A percentile compares a stretch with the other conserved stretches of the same genome.
These are phyloP conservation scores for Thymelicus lineola DNA, from an alignment of 2,888 invertebrate species.

Conservation along the genomic window DNA sequence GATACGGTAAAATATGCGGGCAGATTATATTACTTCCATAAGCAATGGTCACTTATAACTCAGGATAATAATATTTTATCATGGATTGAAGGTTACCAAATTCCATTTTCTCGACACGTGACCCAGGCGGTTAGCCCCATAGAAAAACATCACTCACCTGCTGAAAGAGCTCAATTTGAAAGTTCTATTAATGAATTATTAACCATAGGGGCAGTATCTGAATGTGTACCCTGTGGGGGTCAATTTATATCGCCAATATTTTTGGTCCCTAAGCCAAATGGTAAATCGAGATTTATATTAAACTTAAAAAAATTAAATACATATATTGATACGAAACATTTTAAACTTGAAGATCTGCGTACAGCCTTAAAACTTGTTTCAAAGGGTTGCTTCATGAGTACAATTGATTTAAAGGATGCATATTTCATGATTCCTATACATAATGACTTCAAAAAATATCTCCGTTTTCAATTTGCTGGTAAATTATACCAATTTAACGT, in stretches of 20 bases:
- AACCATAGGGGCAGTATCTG: constrained; percentile 33
- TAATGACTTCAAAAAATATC: constrained; percentile 37
- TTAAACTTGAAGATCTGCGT: constrained; percentile 42
- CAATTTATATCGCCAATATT: constrained; percentile 39
- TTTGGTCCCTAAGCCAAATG: constrained; percentile 36
- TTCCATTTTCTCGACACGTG: constrained; percentile 22
- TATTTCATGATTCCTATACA: constrained; percentile 38
- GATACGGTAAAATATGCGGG: constrained; percentile 38
- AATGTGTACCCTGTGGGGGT: constrained; percentile 27
- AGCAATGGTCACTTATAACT: constrained; percentile 37
- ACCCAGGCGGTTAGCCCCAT: no score
- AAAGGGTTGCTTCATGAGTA: constrained; percentile 32
- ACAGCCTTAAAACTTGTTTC: constrained; percentile 37
- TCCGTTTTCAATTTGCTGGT: constrained; percentile 34
- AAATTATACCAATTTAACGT: constrained; percentile 41
- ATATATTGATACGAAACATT: constrained; percentile 23
- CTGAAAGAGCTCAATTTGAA: no score
- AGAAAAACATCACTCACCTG: no score
- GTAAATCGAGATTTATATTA: constrained; percentile 34
- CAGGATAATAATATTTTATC: constrained; percentile 31
- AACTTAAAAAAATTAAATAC: constrained; percentile 35
- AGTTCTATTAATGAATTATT: neutral
- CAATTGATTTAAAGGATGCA: constrained; percentile 40
- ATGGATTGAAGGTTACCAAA: constrained; percentile 36
- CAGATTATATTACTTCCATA: constrained; percentile 23